phyloP scores from a whole-genome alignment of 2,888 invertebrate species.

The Meiosimyza decipiens region DNA sequence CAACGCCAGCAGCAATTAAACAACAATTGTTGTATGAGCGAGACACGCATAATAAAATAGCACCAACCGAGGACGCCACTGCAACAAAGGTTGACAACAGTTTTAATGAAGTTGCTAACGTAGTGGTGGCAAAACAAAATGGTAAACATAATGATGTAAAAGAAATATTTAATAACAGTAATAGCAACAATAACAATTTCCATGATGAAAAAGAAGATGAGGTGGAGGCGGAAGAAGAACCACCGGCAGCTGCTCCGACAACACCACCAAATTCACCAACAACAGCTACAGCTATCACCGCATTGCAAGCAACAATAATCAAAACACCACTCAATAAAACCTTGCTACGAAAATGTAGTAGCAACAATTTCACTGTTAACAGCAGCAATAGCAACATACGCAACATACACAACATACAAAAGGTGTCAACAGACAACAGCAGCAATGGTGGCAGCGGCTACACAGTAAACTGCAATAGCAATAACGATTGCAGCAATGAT shows the following conservation, averaged over 20 bases:
- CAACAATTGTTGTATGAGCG: conserved; percentile 42
- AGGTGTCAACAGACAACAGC: not conserved
- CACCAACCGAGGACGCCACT: conserved; percentile 40
- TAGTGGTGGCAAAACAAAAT: conserved; percentile 44
- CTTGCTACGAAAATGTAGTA: conserved; percentile 56
- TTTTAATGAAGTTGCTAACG: not conserved
- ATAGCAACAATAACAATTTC: conserved; percentile 36
- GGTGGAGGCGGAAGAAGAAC: not conserved
- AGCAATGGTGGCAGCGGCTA: not conserved
- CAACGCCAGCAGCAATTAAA: conserved; percentile 46
- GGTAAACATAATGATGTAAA: conserved; percentile 44
- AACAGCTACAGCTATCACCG: not conserved
- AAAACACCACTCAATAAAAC: conserved; percentile 59
- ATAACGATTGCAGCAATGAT: conserved; percentile 30
- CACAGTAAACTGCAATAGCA: conserved; percentile 15
- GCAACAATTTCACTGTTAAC: not conserved
- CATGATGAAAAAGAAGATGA: conserved; percentile 37
- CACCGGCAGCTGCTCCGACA: conserved; percentile 16
- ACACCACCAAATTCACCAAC: conserved; percentile 15
- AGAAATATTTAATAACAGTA: conserved; percentile 32
- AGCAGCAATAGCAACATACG: too few relatives aligned
- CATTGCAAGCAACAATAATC: conserved; percentile 50
- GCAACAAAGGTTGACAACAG: conserved; percentile 19
- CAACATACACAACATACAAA: too few relatives aligned
- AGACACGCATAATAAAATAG: conserved; percentile 41